Evolutionary conservation across 2,113 vertebrate genomes (phyloP).

Genomic region (Proterorhinus semilunaris): DNA sequence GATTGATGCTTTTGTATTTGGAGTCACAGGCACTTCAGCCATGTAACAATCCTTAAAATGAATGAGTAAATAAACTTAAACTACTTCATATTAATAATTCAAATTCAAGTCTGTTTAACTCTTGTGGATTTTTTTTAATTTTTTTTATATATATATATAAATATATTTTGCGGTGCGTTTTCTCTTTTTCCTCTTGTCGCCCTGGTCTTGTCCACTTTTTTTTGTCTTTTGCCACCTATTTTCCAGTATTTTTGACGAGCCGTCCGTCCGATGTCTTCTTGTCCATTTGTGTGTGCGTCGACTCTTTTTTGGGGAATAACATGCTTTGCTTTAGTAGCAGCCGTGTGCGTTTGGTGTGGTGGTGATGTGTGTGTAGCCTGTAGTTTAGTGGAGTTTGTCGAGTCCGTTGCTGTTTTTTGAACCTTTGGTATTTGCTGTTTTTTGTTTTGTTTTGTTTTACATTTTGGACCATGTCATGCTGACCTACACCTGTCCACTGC

Average conservation of each 20-base stretch:
- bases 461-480: slow-evolving; percentile 64
- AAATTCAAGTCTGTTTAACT: background rate
- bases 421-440: slow-evolving; percentile 35
- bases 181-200: slow-evolving; percentile 34
- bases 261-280: slow-evolving; percentile 48
- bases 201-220: slow-evolving; percentile 19
- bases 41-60: no score
- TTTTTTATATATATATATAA: background rate
- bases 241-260: slow-evolving; percentile 31
- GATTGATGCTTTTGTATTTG: no score
- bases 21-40: no score
- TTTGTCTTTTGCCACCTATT: slow-evolving; percentile 45
- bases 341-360: slow-evolving; percentile 69
- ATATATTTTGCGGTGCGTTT: slow-evolving; percentile 10
- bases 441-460: slow-evolving; percentile 61
- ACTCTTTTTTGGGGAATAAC: slow-evolving; percentile 47
- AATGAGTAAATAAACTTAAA: no score
- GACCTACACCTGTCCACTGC: slow-evolving; percentile 45
- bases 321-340: slow-evolving; percentile 68
- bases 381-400: slow-evolving; percentile 70
- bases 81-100: no score
- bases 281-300: slow-evolving; percentile 43
- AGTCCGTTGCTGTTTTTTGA: slow-evolving; percentile 35
- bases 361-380: slow-evolving; percentile 69
- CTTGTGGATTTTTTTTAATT: slow-evolving; percentile 4